Conservation (phyloP, 2,113 vertebrate genomes). For the Macrotis lagotis region DNA sequence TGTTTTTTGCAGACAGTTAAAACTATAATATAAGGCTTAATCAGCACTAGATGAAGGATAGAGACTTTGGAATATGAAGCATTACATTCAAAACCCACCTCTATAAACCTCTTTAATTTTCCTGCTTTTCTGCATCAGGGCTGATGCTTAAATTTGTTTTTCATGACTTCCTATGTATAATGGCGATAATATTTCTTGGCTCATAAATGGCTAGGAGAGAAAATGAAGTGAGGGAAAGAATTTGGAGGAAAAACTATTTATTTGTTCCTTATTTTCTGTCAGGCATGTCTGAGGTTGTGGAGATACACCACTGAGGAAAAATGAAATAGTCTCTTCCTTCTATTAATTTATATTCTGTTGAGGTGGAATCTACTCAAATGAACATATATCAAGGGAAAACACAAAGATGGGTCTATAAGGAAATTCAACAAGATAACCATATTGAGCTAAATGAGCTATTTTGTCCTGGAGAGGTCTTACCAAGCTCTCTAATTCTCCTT, state of each 20-base stretch:
- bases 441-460: background rate
- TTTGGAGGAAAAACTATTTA: no score
- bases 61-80: no score
- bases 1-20: no score
- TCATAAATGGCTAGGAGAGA: no score
- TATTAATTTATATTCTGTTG: background rate
- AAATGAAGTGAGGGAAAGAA: no score
- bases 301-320: background rate
- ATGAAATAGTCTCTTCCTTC: background rate
- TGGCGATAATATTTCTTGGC: background rate
- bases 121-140: background rate
- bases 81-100: no score
- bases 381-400: background rate
- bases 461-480: background rate
- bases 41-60: no score
- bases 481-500: background rate
- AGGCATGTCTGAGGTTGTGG: no score
- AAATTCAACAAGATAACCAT: background rate
- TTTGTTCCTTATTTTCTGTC: no score
- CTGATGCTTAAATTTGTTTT: background rate
- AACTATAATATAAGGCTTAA: no score
- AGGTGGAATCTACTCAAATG: background rate
- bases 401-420: background rate
- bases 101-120: background rate
- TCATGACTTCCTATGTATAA: background rate